These are phyloP conservation scores for Labrus mixtus DNA, from an alignment of 2,113 vertebrate species.

Conservation along the genomic window DNA sequence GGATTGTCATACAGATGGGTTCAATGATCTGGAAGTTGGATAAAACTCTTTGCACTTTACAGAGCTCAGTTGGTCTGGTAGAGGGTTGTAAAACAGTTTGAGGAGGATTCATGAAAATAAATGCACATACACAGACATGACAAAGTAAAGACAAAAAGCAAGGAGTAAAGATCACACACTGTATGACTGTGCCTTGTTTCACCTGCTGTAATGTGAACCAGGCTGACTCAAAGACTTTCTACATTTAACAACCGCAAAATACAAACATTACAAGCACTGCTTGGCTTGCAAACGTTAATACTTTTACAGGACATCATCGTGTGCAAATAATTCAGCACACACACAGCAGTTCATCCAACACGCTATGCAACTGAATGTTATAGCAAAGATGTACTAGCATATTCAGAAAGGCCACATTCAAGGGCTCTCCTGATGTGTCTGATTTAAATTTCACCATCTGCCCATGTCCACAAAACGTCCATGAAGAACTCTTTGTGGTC, in stretches of 20 bases:
- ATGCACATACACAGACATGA: neutral
- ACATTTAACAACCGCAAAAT: no score
- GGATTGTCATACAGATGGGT: conserved; percentile 21
- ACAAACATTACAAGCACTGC: no score
- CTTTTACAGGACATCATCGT: no score
- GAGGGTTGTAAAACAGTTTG: conserved; percentile 16
- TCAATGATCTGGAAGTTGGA: conserved; percentile 61
- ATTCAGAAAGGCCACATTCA: no score
- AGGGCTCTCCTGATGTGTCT: no score
- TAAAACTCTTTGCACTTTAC: conserved; percentile 58
- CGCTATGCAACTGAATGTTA: neutral
- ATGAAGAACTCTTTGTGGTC: no score
- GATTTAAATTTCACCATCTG: no score
- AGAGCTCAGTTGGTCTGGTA: conserved; percentile 49
- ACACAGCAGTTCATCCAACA: neutral
- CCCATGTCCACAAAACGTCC: no score
- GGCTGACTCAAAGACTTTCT: no score
- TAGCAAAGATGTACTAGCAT: neutral
- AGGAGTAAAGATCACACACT: neutral
- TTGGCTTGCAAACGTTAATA: no score
- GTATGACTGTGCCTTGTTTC: neutral
- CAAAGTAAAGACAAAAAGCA: conserved; percentile 2
- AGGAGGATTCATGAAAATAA: conserved; percentile 21
- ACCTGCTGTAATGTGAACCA: no score
- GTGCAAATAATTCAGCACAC: no score